Conservation (phyloP, 2,797 vertebrate genomes). For the Pseudomugil tenellus region DNA sequence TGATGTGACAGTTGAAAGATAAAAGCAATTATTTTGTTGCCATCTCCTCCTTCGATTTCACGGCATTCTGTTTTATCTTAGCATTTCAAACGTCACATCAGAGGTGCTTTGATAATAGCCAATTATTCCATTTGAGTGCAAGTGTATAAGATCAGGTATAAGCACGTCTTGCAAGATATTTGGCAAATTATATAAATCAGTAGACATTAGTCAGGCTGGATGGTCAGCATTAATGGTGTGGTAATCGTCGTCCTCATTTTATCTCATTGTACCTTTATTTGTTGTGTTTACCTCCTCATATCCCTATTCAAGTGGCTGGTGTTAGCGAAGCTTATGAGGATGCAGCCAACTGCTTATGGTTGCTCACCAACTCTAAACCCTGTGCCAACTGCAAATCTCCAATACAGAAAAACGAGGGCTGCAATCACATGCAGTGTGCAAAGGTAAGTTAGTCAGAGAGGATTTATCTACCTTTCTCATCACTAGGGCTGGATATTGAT, state of each 20-base stretch:
- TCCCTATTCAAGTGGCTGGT: slow-evolving; percentile 88
- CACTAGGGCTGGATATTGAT: too few species aligned
- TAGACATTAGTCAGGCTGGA: slow-evolving; percentile 59
- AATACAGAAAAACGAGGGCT: slow-evolving; percentile 99
- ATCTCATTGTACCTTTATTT: slow-evolving; percentile 66
- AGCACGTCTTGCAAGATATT: slow-evolving; percentile 50
- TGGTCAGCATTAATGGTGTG: slow-evolving; percentile 42
- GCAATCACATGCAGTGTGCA: slow-evolving; percentile 99
- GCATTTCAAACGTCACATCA: slow-evolving; percentile 59
- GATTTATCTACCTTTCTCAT: neutral
- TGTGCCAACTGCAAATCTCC: slow-evolving; percentile 99
- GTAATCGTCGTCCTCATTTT: slow-evolving; percentile 60
- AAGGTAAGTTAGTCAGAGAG: slow-evolving; percentile 62
- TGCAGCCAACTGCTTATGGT: slow-evolving; percentile 98
- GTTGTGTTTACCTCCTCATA: slow-evolving; percentile 49
- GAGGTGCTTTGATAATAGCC: slow-evolving; percentile 65
- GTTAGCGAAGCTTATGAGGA: slow-evolving; percentile 97
- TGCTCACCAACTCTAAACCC: slow-evolving; percentile 95
- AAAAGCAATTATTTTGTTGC: slow-evolving; percentile 62
- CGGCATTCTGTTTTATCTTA: slow-evolving; percentile 55
- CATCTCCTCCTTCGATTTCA: slow-evolving; percentile 51
- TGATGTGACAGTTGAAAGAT: slow-evolving; percentile 38
- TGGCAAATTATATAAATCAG: slow-evolving; percentile 61
- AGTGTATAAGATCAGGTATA: slow-evolving; percentile 27
- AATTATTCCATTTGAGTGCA: slow-evolving; percentile 55